phyloP scores from a whole-genome alignment of 92 coral and sea anemone species.

The Metridium senile region DNA sequence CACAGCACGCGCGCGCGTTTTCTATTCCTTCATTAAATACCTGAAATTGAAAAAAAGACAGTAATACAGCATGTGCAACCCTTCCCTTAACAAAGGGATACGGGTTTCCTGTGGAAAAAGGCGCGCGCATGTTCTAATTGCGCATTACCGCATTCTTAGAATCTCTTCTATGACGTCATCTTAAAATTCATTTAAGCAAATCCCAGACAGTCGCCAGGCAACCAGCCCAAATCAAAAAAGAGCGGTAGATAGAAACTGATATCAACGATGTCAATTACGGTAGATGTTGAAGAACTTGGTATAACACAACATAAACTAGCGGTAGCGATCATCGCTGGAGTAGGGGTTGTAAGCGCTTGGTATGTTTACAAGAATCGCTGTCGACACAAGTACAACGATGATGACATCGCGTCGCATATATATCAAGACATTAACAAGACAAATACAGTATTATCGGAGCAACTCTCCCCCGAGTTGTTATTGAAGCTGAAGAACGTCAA shows the following conservation, averaged over 20 bases:
- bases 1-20: too few relatives aligned
- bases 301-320: not conserved
- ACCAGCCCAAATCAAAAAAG: not conserved
- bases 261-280: not conserved
- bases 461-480: conserved; percentile 20
- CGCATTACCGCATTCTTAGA: not conserved
- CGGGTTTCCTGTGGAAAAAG: not conserved
- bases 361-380: conserved; percentile 14
- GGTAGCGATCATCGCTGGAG: not conserved
- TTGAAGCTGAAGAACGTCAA: conserved; percentile 19
- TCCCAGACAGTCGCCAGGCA: not conserved
- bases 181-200: too few relatives aligned
- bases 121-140: not conserved
- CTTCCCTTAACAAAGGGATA: too few relatives aligned
- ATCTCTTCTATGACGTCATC: conserved; percentile 2
- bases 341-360: conserved; percentile 16
- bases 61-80: too few relatives aligned
- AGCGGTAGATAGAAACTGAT: not conserved
- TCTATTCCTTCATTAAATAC: too few relatives aligned
- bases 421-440: conserved; percentile 29
- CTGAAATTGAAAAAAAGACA: too few relatives aligned
- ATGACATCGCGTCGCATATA: not conserved
- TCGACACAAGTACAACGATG: not conserved
- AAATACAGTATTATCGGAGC: conserved; percentile 17
- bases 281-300: not conserved